Evolutionary conservation across 2,113 vertebrate genomes (phyloP).

Genomic region (Formicarius rufipectus): DNA sequence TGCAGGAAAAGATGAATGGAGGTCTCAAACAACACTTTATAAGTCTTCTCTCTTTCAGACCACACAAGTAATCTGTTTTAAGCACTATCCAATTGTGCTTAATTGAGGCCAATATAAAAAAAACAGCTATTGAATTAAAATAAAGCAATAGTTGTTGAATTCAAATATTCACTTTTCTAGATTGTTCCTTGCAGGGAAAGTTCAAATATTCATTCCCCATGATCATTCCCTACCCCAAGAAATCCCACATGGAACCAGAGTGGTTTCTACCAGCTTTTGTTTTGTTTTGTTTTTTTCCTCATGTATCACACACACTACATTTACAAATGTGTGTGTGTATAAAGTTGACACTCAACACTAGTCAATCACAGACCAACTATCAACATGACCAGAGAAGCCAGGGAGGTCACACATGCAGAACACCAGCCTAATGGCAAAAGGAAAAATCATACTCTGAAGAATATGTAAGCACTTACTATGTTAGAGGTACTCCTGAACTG

Average conservation of each 20-base stretch:
- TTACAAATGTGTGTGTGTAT: accelerated
- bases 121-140: not conserved
- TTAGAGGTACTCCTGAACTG: not conserved
- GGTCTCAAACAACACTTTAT: not conserved
- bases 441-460: not conserved
- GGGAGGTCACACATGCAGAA: not conserved
- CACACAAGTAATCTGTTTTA: not conserved
- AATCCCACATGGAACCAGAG: not conserved
- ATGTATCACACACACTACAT: not conserved
- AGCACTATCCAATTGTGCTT: not conserved
- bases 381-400: accelerated
- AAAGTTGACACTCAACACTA: not conserved
- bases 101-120: not conserved
- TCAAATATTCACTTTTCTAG: not conserved
- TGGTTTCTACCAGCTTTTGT: not conserved
- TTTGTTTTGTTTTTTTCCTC: not conserved
- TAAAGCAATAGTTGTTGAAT: not conserved
- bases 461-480: accelerated
- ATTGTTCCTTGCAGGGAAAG: not conserved
- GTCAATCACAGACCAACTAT: not conserved
- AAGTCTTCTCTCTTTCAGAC: not conserved
- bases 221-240: not conserved
- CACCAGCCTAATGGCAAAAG: not conserved
- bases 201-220: not conserved
- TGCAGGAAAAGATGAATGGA: not conserved